Conservation (phyloP, 2,113 vertebrate genomes). For the Microtus pennsylvanicus region DNA sequence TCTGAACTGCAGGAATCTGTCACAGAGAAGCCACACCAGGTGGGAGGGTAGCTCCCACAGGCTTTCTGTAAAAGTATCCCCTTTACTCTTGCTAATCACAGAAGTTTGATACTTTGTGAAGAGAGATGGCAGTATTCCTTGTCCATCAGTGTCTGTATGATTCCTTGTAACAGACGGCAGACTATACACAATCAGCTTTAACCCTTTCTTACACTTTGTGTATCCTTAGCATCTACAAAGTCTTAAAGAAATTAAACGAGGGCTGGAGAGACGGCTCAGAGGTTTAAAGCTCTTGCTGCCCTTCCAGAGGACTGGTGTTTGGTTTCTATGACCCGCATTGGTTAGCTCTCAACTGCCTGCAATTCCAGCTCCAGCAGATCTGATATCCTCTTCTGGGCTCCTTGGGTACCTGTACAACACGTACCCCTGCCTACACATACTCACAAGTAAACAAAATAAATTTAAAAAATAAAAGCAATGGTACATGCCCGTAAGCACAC, state of each 20-base stretch:
- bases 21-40: neutral
- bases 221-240: neutral
- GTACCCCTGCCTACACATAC: neutral
- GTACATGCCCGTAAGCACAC: neutral
- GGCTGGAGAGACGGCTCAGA: neutral
- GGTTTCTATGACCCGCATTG: neutral
- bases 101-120: neutral
- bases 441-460: neutral
- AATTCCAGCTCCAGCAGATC: neutral
- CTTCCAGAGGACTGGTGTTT: neutral
- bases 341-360: neutral
- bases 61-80: neutral
- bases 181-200: neutral
- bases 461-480: neutral
- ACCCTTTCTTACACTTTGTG: neutral
- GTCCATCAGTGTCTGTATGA: neutral
- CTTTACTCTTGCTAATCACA: neutral
- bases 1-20: neutral
- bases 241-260: slow-evolving; percentile 7
- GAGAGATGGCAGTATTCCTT: neutral
- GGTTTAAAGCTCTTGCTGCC: neutral
- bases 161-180: neutral
- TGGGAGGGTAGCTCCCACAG: neutral
- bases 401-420: neutral
- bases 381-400: neutral